Base-by-base conservation (phyloP, 2,888 invertebrate species). In the Pterobdella sp. region DNA sequence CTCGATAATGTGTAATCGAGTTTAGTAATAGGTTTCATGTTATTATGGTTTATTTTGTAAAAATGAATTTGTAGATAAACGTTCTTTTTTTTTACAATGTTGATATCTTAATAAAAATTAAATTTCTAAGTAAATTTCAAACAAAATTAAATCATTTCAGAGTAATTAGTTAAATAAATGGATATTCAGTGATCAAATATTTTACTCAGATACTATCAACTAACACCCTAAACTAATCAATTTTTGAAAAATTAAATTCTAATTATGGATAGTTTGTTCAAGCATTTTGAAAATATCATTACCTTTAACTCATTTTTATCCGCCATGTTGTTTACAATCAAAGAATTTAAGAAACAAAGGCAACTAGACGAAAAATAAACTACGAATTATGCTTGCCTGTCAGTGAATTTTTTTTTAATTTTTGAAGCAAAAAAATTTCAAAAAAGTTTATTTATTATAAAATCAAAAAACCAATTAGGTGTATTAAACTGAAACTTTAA, bases 231-330 rank as follows among this genome's bases (percentile, higher is more conserved):
- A 14, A 49, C 14, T 18, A 49, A 49, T 49, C 52, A 49, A 18
- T 49, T n/a, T 49, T 49, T 18, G 14, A 49, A 49, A 49, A 14
- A 49, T 18, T n/a, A n/a, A 49, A 14, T 63, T 63, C 14, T 14
- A 29, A 63, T 7, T 63, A 10, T 63, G 31, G 31, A 35, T 35
- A 31, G 2, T n/a, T 31, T 29, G 32, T 31, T 22, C 22, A 35
- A 29, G 32, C 4, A n/a, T 29, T 7, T 65, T 32, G 35, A 65
- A 65, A 34, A 14, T 31, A n/a, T 56, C 14, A 68, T 29, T 63
- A 71, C 71, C 71, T 71, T 71, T 63, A 71, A 71, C 32, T 71
- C 71, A 63, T 71, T 71, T 71, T 71, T 71, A 63, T 71, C 71
- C n/a, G 71, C 71, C 71, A 71, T 71, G 71, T 60, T 71, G 71